Base-by-base conservation (phyloP, 2,113 vertebrate species). In the Hucho hucho region DNA sequence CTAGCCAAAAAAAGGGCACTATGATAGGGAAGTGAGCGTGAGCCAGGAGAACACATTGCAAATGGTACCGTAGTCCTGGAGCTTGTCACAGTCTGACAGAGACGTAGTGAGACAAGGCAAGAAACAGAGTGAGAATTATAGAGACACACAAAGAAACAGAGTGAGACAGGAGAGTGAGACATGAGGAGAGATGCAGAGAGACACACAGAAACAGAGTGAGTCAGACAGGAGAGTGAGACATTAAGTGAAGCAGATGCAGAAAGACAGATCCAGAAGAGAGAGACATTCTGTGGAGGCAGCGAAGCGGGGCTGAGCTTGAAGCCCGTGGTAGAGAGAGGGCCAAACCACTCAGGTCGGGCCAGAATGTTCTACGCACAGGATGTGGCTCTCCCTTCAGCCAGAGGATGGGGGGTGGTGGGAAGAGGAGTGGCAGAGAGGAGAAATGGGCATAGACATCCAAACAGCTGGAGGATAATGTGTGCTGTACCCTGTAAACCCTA, bases 341-440 rank as follows among this genome's bases (percentile, higher is more conserved):
- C 78, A 80, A 83, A 80, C 63, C 79, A 75, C 77, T 46, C 70
- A 11, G 37, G 37, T 11, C 72, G 85, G 68, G 14, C 76, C 47
- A 74, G 73, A 75, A 75, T 75, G 32, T 13, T 77, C 73, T 84
- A 75, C 83, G 72, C 75, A 75, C 79, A 85, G 81, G 81, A 89
- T 90, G 85, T 86, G 84, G 76, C 49, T 82, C 59, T 82, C 80
- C 81, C 81, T 86, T 76, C 29, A 88, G 83, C 79, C 77, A 91
- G 76, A 20, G 53, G 16, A 20, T 63, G 53, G 53, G 16, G 77
- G 29, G 22, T 4, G 69, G 22, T 20, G 73, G 73, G 29, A 61
- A 58, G 53, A 29, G 76, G 74, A n/a, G 69, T 75, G 24, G 61
- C 47, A 70, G 16, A 69, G 64, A 43, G 76, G 74, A 64, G 74